Conservation (phyloP, 2,797 vertebrate genomes). For the Spondyliosoma cantharus region DNA sequence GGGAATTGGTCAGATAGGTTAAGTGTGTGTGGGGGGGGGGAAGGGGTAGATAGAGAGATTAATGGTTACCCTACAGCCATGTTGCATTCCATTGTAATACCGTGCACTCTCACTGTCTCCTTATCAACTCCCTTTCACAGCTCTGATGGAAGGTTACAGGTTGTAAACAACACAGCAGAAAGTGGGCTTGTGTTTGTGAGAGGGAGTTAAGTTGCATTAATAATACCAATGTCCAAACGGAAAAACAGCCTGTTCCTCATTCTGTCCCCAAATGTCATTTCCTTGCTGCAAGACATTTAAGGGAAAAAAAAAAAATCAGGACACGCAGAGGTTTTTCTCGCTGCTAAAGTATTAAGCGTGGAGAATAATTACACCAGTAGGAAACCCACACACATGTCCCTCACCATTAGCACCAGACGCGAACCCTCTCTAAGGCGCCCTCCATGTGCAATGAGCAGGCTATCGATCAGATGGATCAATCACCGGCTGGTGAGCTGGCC, state of each 20-base stretch:
- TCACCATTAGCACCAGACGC: constrained; percentile 56
- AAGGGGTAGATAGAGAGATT: constrained; percentile 40
- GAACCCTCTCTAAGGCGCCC: constrained; percentile 57
- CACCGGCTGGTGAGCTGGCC: constrained; percentile 59
- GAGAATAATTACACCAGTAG: constrained; percentile 44
- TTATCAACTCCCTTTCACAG: constrained; percentile 48
- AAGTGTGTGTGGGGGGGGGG: constrained; percentile 37
- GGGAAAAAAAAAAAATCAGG: constrained; percentile 12
- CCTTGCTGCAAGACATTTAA: neutral
- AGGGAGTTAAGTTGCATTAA: constrained; percentile 34
- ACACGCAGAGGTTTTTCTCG: constrained; percentile 1
- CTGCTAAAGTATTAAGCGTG: constrained; percentile 29
- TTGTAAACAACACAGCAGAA: constrained; percentile 54
- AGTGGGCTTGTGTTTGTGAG: neutral
- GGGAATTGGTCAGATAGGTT: constrained; percentile 69
- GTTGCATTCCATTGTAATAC: constrained; percentile 46
- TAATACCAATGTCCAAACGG: constrained; percentile 43
- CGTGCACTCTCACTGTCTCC: constrained; percentile 30
- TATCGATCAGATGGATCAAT: constrained; percentile 83
- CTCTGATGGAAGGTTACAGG: constrained; percentile 59
- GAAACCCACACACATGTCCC: constrained; percentile 26
- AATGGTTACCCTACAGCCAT: constrained; percentile 37
- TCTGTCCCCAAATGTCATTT: constrained; percentile 26
- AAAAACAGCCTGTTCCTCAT: constrained; percentile 27
- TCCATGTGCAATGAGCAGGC: constrained; percentile 31